These are phyloP conservation scores for Leistus spinibarbis DNA, from an alignment of 2,888 invertebrate genomes.

Conservation along the genomic window DNA sequence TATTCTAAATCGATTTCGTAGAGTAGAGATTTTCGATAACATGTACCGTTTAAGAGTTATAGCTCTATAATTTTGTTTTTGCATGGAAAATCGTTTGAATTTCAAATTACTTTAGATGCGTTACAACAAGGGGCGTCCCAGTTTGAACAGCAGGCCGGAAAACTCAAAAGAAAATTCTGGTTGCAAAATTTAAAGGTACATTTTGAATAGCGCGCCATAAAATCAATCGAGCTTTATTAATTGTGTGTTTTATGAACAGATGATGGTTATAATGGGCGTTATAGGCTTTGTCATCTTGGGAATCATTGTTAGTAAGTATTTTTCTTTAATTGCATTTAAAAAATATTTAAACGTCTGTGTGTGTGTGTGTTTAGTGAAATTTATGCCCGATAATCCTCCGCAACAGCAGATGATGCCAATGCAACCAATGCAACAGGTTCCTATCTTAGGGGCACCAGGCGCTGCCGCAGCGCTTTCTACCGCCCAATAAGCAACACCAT, in stretches of 20 bases:
- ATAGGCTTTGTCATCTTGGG: conserved; percentile 82
- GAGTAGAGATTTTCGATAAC: no score
- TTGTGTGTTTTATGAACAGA: conserved; percentile 54
- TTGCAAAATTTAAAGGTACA: conserved; percentile 87
- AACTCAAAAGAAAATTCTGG: conserved; percentile 96
- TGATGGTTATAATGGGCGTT: conserved; percentile 91
- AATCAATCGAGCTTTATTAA: conserved; percentile 2
- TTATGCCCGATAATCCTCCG: conserved; percentile 48
- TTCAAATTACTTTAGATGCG: conserved; percentile 81
- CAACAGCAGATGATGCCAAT: conserved; percentile 41
- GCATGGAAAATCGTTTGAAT: not conserved
- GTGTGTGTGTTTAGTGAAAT: conserved; percentile 47
- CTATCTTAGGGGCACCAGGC: conserved; percentile 16
- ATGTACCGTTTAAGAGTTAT: no score
- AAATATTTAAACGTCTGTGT: not conserved
- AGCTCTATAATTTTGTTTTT: no score
- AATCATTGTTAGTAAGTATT: conserved; percentile 78
- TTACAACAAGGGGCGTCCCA: conserved; percentile 93
- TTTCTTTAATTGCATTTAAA: conserved; percentile 21
- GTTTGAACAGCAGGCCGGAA: conserved; percentile 95
- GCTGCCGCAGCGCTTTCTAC: conserved; percentile 9
- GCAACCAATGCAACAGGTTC: conserved; percentile 38
- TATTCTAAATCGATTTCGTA: no score
- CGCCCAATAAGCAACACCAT: conserved; percentile 12
- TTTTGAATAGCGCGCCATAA: not conserved